These are phyloP conservation scores for Prietella phreatophila DNA, from an alignment of 2,113 vertebrate species.

Conservation along the genomic window DNA sequence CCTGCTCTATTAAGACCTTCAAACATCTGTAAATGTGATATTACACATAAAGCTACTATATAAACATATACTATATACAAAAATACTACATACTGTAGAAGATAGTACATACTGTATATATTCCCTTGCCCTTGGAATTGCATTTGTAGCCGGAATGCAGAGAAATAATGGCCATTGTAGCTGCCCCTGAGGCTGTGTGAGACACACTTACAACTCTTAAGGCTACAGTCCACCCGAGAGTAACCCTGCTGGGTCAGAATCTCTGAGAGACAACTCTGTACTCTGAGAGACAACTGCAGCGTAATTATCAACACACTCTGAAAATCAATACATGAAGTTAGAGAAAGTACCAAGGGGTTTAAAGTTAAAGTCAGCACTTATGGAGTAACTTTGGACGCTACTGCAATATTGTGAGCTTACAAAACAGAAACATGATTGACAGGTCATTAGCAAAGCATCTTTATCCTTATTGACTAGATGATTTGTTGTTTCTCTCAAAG, in stretches of 20 bases:
- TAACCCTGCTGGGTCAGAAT: background rate
- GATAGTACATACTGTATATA: background rate
- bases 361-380: conserved; percentile 6
- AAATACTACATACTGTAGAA: too few species aligned
- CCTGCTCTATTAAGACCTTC: background rate
- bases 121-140: background rate
- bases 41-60: background rate
- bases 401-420: background rate
- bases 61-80: too few species aligned
- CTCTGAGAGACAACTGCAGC: background rate
- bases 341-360: background rate
- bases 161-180: background rate
- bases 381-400: background rate
- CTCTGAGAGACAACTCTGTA: background rate
- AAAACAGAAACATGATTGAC: conserved; percentile 4
- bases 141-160: background rate
- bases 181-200: background rate
- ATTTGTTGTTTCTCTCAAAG: background rate
- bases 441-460: background rate
- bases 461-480: background rate
- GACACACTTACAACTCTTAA: background rate
- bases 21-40: background rate
- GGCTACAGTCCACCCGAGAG: background rate
- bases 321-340: background rate
- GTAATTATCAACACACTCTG: conserved; percentile 1